phyloP scores from a whole-genome alignment of 1,140 invertebrate genomes.

The Sinella curviseta region DNA sequence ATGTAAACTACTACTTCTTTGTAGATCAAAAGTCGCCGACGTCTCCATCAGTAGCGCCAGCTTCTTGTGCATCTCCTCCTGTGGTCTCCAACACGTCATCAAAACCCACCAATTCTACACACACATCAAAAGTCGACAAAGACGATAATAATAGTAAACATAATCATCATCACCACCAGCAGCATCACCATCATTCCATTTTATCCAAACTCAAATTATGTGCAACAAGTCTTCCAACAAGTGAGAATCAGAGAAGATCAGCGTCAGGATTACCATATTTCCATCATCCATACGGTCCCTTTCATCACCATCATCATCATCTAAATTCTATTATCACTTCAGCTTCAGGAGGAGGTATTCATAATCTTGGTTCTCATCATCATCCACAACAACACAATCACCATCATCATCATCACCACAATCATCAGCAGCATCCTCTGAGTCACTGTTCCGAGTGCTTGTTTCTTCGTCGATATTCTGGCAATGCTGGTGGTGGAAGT shows the following conservation, averaged over 20 bases:
- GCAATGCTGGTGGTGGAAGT: no score
- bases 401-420: slow-evolving; percentile 35
- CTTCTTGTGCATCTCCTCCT: background rate
- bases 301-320: slow-evolving; percentile 1
- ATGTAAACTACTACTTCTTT: background rate
- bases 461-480: slow-evolving; percentile 42
- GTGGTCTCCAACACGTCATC: background rate
- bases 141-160: background rate
- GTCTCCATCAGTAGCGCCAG: background rate
- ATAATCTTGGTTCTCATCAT: slow-evolving; percentile 29
- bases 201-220: background rate
- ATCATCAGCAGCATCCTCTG: slow-evolving; percentile 28
- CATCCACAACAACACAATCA: slow-evolving; percentile 38
- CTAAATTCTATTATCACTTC: background rate
- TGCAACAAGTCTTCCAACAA: background rate
- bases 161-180: background rate
- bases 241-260: background rate
- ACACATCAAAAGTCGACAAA: background rate
- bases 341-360: background rate
- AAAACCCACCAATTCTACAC: background rate
- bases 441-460: slow-evolving; percentile 47
- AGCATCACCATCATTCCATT: background rate
- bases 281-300: slow-evolving; percentile 6
- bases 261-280: background rate
- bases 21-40: background rate